Conservation (phyloP, 2,888 invertebrate genomes). For the Polydrusus cervinus region DNA sequence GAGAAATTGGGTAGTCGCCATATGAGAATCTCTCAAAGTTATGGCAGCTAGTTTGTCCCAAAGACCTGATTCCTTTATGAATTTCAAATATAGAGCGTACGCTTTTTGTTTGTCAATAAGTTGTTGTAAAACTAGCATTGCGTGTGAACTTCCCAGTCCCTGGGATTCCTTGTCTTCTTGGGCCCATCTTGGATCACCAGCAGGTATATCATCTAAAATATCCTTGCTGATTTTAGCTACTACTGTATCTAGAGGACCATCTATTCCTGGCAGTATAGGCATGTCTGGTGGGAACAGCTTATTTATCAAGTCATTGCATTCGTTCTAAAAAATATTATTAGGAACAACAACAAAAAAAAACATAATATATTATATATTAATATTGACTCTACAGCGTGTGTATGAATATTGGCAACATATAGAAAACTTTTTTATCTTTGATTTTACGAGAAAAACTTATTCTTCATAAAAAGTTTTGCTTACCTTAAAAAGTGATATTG, state of each 20-base stretch:
- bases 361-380: too few species aligned
- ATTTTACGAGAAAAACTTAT: too few species aligned
- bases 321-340: constrained; percentile 63
- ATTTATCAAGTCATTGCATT: constrained; percentile 71
- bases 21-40: constrained; percentile 68
- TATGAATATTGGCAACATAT: too few species aligned
- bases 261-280: constrained; percentile 67
- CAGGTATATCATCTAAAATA: constrained; percentile 90
- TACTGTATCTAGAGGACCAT: constrained; percentile 73
- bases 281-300: constrained; percentile 72
- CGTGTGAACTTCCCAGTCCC: constrained; percentile 78
- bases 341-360: not conserved
- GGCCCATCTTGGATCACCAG: constrained; percentile 88
- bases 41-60: constrained; percentile 76
- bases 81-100: constrained; percentile 81
- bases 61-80: constrained; percentile 80
- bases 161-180: constrained; percentile 46
- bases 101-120: constrained; percentile 91
- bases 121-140: constrained; percentile 90
- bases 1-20: constrained; percentile 73
- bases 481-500: too few species aligned
- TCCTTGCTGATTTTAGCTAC: constrained; percentile 82
- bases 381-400: too few species aligned
- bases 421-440: too few species aligned
- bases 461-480: too few species aligned